Base-by-base conservation (phyloP, 2,888 invertebrate species). In the Meandrusa payeni region DNA sequence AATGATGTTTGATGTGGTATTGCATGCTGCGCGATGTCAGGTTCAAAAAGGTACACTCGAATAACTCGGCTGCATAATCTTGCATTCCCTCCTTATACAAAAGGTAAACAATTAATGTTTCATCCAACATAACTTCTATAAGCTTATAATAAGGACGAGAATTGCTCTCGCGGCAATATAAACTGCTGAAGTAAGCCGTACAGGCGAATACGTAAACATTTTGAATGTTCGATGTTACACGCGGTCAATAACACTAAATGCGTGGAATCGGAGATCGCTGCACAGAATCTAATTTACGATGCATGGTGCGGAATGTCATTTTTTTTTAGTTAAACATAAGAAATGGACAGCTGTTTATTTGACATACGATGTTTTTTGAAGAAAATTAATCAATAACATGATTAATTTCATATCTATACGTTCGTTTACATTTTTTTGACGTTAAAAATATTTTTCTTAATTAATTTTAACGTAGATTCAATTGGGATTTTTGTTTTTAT, bases 201-300 rank as follows among this genome's bases (percentile, higher is more conserved):
- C 13, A 13, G 10, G 32, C n/a, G 32, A 12, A 32, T 26, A 20
- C 32, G n/a, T 33, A 33, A 41, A 41, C 26, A 32, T 41, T 41
- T 40, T 20, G 29, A 40, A 40, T 40, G 31, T 24, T 15, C n/a
- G 23, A 26, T 26, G 20, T 26, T 12, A 26, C 19, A 12, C 3
- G 28, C 41, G 41, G 41, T 41, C 41, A 41, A 41, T 41, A 28
- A 41, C 41, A 41, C 41, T 22, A 27, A 33, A 33, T 41, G 26
- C 22, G 26, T 28, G 27, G 41, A 41, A 34, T 33, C 13, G 12
- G 33, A 27, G 20, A 15, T 33, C 4, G 19, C 11, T 32, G n/a
- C n/a, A n/a, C n/a, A n/a, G n/a, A n/a, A n/a, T n/a, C n/a, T n/a
- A n/a, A n/a, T n/a, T n/a, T n/a, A n/a, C n/a, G n/a, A n/a, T n/a